phyloP scores from a whole-genome alignment of 2,113 vertebrate genomes.

The Labeo catla region DNA sequence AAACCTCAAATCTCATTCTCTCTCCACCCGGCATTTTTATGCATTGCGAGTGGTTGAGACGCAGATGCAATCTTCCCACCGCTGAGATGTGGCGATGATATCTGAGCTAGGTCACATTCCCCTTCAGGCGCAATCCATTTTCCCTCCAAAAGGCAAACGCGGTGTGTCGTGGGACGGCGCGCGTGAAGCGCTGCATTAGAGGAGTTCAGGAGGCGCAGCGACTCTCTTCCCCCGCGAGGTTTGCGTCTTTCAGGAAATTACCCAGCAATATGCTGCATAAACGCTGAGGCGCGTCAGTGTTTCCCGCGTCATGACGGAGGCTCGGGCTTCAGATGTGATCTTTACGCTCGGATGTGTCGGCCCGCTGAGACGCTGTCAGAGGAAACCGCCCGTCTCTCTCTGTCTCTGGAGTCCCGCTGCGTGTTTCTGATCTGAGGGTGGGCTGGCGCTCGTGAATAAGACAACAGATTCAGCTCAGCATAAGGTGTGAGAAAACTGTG shows the following conservation, averaged over 20 bases:
- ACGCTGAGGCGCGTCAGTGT: background rate
- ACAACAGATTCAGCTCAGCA: constrained; percentile 1
- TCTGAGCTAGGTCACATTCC: constrained; percentile 11
- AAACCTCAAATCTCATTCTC: background rate
- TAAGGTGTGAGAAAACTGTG: constrained; percentile 1
- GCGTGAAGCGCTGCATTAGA: background rate
- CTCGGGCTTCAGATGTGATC: background rate
- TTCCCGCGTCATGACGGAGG: background rate
- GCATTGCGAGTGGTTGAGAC: background rate
- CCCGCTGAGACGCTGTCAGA: background rate
- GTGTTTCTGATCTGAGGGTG: background rate
- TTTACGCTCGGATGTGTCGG: background rate
- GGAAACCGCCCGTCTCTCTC: background rate
- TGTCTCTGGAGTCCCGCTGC: background rate
- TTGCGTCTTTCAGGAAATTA: constrained; percentile 1
- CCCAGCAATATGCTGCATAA: background rate
- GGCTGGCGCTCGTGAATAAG: constrained; percentile 4
- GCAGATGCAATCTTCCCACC: background rate
- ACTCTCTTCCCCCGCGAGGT: background rate
- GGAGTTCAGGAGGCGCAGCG: background rate
- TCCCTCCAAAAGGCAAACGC: background rate
- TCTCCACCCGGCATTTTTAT: background rate
- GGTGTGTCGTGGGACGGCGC: background rate
- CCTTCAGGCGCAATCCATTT: constrained; percentile 12
- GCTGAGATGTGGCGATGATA: background rate